Evolutionary conservation across 2,888 invertebrate species (phyloP).

Genomic region (Zhuqinia jingwanae): DNA sequence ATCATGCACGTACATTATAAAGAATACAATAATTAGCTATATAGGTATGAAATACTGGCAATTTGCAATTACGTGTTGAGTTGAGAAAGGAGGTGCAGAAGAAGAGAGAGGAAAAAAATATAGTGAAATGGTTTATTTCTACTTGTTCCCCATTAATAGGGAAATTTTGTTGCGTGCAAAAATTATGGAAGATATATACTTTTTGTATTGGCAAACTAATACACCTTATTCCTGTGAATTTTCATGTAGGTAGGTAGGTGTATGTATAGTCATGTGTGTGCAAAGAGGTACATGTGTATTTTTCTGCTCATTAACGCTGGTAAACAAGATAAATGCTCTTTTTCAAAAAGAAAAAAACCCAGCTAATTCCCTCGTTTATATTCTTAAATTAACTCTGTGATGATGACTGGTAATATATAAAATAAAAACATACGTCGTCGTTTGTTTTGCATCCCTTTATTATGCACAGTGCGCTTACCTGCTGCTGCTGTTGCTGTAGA

Average conservation of each 20-base stretch:
- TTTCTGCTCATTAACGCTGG: conserved; percentile 14
- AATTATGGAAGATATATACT: background rate
- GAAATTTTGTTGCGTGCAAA: conserved; percentile 19
- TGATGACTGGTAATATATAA: background rate
- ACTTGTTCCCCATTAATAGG: conserved; percentile 1
- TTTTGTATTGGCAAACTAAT: background rate
- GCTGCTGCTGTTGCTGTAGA: background rate
- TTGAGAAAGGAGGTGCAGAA: no score
- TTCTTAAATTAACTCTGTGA: background rate
- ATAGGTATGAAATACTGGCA: no score
- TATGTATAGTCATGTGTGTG: background rate
- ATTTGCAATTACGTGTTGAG: no score
- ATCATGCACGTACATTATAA: background rate
- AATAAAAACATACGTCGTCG: background rate
- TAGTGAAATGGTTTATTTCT: no score
- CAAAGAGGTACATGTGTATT: background rate
- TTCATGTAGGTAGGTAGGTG: background rate
- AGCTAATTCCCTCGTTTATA: background rate
- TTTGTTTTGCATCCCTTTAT: no score
- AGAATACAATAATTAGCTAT: conserved; percentile 4
- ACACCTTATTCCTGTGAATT: no score
- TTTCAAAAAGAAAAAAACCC: background rate
- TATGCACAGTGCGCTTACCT: background rate
- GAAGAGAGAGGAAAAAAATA: no score
- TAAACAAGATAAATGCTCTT: conserved; percentile 11